Conservation (phyloP, 2,888 invertebrate genomes). For the Beris chalybata region DNA sequence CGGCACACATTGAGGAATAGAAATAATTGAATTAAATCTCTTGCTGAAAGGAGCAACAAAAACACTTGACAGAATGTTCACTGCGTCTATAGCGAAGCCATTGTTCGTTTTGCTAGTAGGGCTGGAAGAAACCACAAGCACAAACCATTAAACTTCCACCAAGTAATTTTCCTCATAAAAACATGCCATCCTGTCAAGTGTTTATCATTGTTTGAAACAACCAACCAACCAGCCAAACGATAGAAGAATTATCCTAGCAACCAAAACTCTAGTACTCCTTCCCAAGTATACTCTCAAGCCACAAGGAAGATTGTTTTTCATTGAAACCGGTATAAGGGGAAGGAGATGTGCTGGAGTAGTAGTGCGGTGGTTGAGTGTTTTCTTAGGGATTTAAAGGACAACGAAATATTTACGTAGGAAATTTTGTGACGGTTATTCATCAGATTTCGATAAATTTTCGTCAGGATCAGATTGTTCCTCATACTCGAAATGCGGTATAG, state of each 20-base stretch:
- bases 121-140: constrained; percentile 33
- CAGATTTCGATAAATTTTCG: constrained; percentile 3
- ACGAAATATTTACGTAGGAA: constrained; percentile 6
- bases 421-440: constrained; percentile 15
- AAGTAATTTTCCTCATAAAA: constrained; percentile 39
- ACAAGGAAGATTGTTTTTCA: constrained; percentile 25
- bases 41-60: constrained; percentile 37
- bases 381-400: constrained; percentile 14
- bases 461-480: too few species aligned
- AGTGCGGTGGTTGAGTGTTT: constrained; percentile 13
- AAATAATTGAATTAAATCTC: constrained; percentile 39
- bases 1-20: not conserved
- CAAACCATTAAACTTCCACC: constrained; percentile 37
- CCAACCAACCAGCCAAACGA: constrained; percentile 15
- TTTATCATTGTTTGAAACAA: constrained; percentile 39
- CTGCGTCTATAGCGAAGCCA: constrained; percentile 7
- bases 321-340: not conserved
- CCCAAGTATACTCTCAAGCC: constrained; percentile 19
- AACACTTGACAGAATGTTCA: constrained; percentile 37
- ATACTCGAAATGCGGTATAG: too few species aligned
- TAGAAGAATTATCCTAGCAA: constrained; percentile 17
- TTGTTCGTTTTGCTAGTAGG: constrained; percentile 9
- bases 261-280: constrained; percentile 25
- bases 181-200: constrained; percentile 39
- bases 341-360: not conserved